phyloP scores from a whole-genome alignment of 2,797 vertebrate species.

The Xenops minutus region DNA sequence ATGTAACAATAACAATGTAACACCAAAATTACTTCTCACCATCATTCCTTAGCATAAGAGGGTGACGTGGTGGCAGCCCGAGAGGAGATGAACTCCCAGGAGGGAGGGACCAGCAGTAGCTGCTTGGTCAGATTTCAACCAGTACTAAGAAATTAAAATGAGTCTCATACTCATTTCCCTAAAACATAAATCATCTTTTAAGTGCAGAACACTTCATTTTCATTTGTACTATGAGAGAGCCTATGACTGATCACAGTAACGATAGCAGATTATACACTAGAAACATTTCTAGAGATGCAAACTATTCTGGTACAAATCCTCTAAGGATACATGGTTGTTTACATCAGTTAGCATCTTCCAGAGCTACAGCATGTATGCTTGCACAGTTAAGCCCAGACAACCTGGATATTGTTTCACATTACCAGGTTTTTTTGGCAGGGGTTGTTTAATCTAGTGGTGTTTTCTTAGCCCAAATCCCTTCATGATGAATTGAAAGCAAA shows the following conservation, averaged over 20 bases:
- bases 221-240: not conserved
- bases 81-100: not conserved
- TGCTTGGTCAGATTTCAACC: not conserved
- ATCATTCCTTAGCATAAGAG: not conserved
- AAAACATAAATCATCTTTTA: not conserved
- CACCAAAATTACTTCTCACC: not conserved
- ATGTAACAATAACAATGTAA: not conserved
- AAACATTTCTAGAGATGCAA: not conserved
- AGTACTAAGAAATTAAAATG: not conserved
- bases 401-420: not conserved
- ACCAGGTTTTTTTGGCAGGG: not conserved
- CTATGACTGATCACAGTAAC: not conserved
- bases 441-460: not conserved
- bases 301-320: not conserved
- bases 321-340: not conserved
- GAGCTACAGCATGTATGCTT: not conserved
- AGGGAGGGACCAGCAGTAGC: not conserved
- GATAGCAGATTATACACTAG: not conserved
- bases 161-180: not conserved
- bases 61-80: not conserved
- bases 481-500: not conserved
- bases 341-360: not conserved
- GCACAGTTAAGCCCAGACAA: not conserved
- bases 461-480: not conserved
- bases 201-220: not conserved